Percentiles rank a stretch among this genome's conserved stretches.
Evolutionary conservation across 2,113 vertebrate genomes (phyloP).

Genomic region (Stigmatopora argus): DNA sequence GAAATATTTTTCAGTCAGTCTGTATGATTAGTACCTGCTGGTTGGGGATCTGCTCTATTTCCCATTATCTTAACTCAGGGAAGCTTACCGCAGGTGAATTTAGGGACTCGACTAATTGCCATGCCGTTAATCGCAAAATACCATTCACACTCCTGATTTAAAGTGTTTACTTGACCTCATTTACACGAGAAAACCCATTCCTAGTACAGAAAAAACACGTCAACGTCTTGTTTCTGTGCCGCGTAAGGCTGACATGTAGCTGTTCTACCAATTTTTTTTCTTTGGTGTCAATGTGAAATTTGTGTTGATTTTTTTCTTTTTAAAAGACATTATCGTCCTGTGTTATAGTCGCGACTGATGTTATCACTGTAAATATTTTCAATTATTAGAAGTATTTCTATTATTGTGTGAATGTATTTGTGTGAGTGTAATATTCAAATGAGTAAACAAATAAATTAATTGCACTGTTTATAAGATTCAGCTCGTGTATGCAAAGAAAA

Average conservation of each 20-base stretch:
- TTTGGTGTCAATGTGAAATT: background rate
- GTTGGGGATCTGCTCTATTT: background rate
- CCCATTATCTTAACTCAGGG: background rate
- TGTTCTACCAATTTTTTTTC: background rate
- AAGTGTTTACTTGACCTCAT: background rate
- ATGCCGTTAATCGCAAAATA: background rate
- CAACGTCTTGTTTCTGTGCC: background rate
- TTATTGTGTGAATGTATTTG: background rate
- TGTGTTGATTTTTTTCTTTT: background rate
- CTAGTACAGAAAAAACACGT: background rate
- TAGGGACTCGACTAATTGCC: background rate
- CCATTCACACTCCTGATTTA: background rate
- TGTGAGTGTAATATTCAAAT: background rate
- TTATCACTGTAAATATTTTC: background rate
- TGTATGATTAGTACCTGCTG: background rate
- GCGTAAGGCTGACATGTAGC: background rate
- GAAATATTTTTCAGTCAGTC: background rate
- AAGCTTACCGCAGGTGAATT: background rate
- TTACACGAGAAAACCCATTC: background rate
- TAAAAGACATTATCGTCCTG: background rate
- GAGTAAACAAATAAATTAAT: background rate
- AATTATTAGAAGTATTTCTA: background rate
- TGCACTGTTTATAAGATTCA: background rate
- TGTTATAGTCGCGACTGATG: background rate
- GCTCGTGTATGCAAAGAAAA: background rate